These are phyloP conservation scores for Zapornia atra DNA, from an alignment of 2,113 vertebrate species.

Conservation along the genomic window DNA sequence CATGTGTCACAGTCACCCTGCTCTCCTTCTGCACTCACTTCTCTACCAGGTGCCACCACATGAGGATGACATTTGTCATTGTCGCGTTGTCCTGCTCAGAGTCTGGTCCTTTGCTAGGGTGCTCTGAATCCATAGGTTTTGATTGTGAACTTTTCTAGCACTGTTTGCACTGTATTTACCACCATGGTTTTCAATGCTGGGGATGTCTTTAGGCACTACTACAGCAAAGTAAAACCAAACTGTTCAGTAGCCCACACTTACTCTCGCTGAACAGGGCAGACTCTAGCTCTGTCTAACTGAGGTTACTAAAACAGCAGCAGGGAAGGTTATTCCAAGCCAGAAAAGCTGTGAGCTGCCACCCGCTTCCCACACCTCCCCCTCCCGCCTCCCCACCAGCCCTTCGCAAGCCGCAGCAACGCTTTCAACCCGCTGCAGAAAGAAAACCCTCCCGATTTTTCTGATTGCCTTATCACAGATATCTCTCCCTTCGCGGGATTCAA, in stretches of 20 bases:
- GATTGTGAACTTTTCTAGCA: background rate
- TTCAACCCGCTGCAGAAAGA: background rate
- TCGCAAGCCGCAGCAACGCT: background rate
- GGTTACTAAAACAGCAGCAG: background rate
- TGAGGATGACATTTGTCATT: background rate
- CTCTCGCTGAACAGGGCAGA: background rate
- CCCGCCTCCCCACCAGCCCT: background rate
- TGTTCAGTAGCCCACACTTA: background rate
- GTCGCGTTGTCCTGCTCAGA: background rate
- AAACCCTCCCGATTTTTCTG: accelerated
- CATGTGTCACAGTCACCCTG: background rate
- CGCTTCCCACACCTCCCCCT: background rate
- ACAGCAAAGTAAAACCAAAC: background rate
- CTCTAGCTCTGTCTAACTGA: background rate
- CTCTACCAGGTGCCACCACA: background rate
- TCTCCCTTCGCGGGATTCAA: background rate
- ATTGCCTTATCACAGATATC: background rate
- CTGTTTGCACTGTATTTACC: background rate
- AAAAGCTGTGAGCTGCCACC: background rate
- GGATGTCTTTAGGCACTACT: background rate
- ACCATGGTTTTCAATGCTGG: accelerated
- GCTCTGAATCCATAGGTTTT: background rate
- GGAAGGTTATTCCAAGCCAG: background rate
- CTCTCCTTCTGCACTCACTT: background rate
- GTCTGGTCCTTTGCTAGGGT: background rate